phyloP scores from a whole-genome alignment of 2,113 vertebrate genomes.

The Oxyura jamaicensis region DNA sequence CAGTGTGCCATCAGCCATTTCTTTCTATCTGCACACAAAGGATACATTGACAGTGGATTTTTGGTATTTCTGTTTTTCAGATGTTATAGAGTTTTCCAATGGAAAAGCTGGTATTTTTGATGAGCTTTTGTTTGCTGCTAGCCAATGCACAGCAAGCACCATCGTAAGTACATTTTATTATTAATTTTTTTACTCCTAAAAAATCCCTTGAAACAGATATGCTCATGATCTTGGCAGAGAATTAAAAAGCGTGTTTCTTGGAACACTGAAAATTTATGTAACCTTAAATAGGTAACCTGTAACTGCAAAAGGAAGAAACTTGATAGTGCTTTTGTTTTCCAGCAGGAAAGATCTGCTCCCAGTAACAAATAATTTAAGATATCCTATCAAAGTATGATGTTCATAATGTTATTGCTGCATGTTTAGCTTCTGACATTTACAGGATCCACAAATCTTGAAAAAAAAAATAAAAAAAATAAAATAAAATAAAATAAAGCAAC shows the following conservation, averaged over 20 bases:
- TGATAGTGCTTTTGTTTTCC: neutral
- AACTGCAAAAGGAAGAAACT: neutral
- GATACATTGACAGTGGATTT: neutral
- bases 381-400: neutral
- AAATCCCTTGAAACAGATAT: neutral
- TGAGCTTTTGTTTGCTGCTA: conserved; percentile 20
- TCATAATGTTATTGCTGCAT: neutral
- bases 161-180: conserved; percentile 67
- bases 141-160: conserved; percentile 45
- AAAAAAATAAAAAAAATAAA: neutral
- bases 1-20: neutral
- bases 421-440: neutral
- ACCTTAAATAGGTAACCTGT: neutral
- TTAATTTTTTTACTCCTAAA: neutral
- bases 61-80: conserved; percentile 21
- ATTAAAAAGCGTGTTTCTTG: neutral
- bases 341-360: neutral
- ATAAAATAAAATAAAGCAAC: too few relatives aligned
- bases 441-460: neutral
- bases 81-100: conserved; percentile 21
- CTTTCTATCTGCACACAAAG: neutral
- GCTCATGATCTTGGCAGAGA: rapidly evolving
- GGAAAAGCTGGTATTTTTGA: conserved; percentile 39
- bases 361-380: neutral
- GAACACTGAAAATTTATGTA: neutral